These are phyloP conservation scores for Parnassius glacialis DNA, from an alignment of 2,888 invertebrate genomes.

Conservation along the genomic window DNA sequence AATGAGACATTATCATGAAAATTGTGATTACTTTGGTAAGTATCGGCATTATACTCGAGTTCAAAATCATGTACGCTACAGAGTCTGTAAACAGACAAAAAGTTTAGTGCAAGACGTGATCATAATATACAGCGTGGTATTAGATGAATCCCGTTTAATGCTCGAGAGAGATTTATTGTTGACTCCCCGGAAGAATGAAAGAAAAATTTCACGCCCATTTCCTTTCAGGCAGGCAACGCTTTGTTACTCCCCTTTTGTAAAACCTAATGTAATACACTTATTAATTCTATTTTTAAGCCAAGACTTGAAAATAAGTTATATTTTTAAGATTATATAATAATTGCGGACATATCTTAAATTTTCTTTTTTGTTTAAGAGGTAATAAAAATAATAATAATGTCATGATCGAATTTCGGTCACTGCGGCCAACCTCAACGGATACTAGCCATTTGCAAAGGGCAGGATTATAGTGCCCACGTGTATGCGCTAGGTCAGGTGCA, in stretches of 20 bases:
- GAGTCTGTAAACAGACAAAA: constrained; percentile 14
- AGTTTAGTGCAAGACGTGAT: constrained; percentile 20
- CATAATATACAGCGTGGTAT: constrained; percentile 25
- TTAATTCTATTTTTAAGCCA: not conserved
- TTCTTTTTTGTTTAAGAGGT: too few species aligned
- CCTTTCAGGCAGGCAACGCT: constrained; percentile 14
- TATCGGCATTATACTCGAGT: not conserved
- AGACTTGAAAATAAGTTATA: too few species aligned
- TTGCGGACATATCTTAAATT: too few species aligned
- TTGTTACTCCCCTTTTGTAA: constrained; percentile 21
- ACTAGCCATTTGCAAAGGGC: too few species aligned
- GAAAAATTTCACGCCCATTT: constrained; percentile 25
- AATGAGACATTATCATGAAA: too few species aligned
- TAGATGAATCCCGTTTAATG: constrained; percentile 25
- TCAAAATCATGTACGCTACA: not conserved
- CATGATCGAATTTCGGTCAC: too few species aligned
- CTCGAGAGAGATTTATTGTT: constrained; percentile 22
- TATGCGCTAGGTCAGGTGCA: too few species aligned
- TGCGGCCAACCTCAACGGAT: too few species aligned
- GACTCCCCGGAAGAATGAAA: constrained; percentile 26
- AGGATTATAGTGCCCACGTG: too few species aligned
- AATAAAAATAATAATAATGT: too few species aligned
- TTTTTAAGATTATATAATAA: too few species aligned
- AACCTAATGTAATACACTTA: constrained; percentile 18
- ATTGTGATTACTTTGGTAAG: too few species aligned